Percentiles rank a stretch among this genome's conserved stretches.
phyloP scores from a whole-genome alignment of 2,797 vertebrate species.

The Xerus rutilus region DNA sequence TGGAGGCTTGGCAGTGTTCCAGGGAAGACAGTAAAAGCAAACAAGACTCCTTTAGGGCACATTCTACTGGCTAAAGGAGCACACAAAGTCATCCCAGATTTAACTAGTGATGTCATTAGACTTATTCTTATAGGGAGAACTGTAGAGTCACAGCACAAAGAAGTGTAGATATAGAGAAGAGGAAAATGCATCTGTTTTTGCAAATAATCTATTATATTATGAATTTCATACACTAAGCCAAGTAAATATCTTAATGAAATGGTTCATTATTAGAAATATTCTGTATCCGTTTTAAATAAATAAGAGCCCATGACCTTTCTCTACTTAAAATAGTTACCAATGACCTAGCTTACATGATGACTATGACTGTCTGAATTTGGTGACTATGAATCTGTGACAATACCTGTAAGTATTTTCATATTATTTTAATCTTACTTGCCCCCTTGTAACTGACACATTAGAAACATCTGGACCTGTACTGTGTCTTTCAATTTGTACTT shows the following conservation, averaged over 20 bases:
- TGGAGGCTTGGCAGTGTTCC: not conserved
- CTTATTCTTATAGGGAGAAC: not conserved
- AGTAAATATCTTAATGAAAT: not conserved
- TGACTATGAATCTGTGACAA: slow-evolving; percentile 20
- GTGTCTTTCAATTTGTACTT: not conserved
- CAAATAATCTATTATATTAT: not conserved
- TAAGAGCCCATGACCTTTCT: not conserved
- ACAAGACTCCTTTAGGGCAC: not conserved
- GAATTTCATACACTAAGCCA: not conserved
- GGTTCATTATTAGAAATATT: slow-evolving; percentile 38
- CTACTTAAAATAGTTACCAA: not conserved
- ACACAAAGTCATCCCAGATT: not conserved
- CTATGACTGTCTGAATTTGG: not conserved
- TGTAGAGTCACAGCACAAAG: not conserved
- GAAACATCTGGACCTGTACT: not conserved
- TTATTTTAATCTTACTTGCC: not conserved
- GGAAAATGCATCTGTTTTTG: not conserved
- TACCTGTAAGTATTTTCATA: not conserved
- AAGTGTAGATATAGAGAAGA: not conserved
- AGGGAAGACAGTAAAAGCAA: not conserved
- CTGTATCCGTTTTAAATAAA: not conserved
- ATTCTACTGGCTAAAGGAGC: not conserved
- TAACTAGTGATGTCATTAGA: not conserved
- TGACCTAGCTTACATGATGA: not conserved
- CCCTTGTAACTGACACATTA: not conserved